A percentile compares a stretch with the other conserved stretches of the same genome.
phyloP scores from a whole-genome alignment of 2,113 vertebrate genomes.

The Ahaetulla prasina region DNA sequence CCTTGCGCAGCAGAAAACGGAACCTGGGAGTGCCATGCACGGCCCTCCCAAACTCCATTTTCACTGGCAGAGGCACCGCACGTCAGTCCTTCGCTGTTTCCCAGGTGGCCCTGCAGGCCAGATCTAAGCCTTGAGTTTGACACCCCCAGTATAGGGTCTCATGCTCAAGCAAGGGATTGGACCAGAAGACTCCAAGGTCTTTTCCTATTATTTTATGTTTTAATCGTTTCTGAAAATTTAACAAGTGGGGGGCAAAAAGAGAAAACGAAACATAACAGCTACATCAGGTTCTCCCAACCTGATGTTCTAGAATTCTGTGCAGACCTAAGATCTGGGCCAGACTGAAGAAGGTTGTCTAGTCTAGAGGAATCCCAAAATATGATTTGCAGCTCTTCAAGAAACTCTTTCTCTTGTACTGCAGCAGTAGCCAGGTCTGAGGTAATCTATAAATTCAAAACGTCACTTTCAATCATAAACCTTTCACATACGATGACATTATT shows the following conservation, averaged over 20 bases:
- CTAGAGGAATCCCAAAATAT: not conserved
- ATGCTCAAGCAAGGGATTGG: no score
- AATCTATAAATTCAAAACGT: not conserved
- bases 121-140: no score
- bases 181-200: no score
- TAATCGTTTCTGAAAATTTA: not conserved
- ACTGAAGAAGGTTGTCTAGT: not conserved
- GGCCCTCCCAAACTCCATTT: no score
- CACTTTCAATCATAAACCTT: not conserved
- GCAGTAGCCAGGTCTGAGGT: not conserved
- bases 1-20: rapidly evolving
- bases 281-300: not conserved
- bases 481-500: not conserved
- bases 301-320: not conserved
- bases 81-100: no score
- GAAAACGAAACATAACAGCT: not conserved
- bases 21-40: no score
- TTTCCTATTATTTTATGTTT: no score
- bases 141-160: no score
- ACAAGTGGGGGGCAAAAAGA: not conserved
- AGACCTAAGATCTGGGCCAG: not conserved
- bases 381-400: not conserved
- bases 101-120: no score
- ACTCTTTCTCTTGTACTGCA: not conserved
- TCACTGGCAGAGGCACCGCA: no score